These are phyloP conservation scores for Drosophila azteca DNA, from an alignment of 1,140 invertebrate genomes.

Conservation along the genomic window DNA sequence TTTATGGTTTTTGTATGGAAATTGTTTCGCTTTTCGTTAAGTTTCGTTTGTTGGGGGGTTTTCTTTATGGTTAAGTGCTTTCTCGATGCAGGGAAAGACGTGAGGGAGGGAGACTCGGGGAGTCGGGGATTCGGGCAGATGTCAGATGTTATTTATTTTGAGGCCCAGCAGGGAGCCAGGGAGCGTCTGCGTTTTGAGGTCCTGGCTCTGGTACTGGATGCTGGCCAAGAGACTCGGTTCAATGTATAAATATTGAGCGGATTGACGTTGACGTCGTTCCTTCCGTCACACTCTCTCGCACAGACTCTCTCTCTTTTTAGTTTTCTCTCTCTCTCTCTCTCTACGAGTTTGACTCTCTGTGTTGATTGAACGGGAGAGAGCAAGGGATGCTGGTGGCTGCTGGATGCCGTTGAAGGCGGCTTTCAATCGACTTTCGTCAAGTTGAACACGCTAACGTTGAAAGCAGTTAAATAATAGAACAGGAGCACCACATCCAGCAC, in stretches of 20 bases:
- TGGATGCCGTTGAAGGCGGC: constrained; percentile 58
- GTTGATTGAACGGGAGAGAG: constrained; percentile 10
- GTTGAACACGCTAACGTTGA: constrained; percentile 67
- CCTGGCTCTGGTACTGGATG: constrained; percentile 38
- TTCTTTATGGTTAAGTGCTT: constrained; percentile 29
- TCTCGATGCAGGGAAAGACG: constrained; percentile 10
- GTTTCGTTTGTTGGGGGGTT: constrained; percentile 40
- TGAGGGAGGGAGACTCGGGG: constrained; percentile 3
- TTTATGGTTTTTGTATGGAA: constrained; percentile 43
- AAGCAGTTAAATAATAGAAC: constrained; percentile 81
- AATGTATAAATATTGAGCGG: constrained; percentile 75
- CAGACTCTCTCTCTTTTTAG: constrained; percentile 8
- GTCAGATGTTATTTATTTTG: constrained; percentile 83
- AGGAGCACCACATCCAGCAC: constrained; percentile 43
- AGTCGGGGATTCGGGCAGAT: constrained; percentile 61
- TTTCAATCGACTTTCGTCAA: constrained; percentile 76
- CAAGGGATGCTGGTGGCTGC: constrained; percentile 48
- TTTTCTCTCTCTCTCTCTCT: constrained; percentile 10
- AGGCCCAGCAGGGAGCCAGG: constrained; percentile 46
- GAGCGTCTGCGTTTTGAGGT: constrained; percentile 60
- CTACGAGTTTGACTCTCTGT: neutral
- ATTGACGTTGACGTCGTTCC: constrained; percentile 72
- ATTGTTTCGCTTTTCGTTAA: constrained; percentile 53
- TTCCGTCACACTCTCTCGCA: constrained; percentile 31
- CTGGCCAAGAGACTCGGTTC: constrained; percentile 44